Percentiles rank a stretch among this genome's conserved stretches.
Evolutionary conservation across 1,140 invertebrate genomes (phyloP).

Genomic region (Hycleus cichorii): DNA sequence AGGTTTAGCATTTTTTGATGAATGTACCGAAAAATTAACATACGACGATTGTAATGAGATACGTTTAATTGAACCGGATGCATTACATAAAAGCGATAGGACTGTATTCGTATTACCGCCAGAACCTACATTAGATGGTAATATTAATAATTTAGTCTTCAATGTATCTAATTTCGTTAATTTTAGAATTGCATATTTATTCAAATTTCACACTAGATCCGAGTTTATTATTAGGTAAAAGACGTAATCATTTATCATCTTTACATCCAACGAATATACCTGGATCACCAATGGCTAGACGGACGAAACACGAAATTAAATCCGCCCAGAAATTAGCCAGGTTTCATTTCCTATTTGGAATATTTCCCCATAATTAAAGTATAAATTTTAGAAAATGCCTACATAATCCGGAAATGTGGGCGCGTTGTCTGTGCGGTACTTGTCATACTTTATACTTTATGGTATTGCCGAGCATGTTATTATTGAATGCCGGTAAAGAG

Average conservation of each 20-base stretch:
- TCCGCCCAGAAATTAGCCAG: conserved; percentile 79
- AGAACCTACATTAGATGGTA: conserved; percentile 51
- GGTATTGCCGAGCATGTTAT: conserved; percentile 75
- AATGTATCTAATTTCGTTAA: background rate
- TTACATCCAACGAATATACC: conserved; percentile 52
- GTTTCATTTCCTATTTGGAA: conserved; percentile 14
- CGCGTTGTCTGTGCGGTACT: conserved; percentile 79
- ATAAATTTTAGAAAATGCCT: conserved; percentile 34
- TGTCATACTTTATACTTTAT: conserved; percentile 97
- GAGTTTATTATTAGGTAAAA: conserved; percentile 41
- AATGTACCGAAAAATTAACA: conserved; percentile 78
- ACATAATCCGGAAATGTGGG: conserved; percentile 72
- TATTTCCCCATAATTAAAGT: background rate
- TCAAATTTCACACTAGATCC: conserved; percentile 48
- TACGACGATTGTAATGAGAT: conserved; percentile 49
- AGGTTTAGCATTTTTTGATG: conserved; percentile 94
- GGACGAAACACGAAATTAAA: conserved; percentile 93
- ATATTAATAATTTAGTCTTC: too few species aligned
- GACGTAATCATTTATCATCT: conserved; percentile 38
- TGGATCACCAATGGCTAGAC: conserved; percentile 81
- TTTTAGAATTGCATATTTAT: conserved; percentile 44
- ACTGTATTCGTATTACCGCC: conserved; percentile 96
- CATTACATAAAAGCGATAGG: conserved; percentile 60
- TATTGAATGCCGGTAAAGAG: conserved; percentile 55
- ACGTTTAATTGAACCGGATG: conserved; percentile 40